Evolutionary conservation across 2,888 invertebrate genomes (phyloP).

Genomic region (Zaprionus obscuricornis): DNA sequence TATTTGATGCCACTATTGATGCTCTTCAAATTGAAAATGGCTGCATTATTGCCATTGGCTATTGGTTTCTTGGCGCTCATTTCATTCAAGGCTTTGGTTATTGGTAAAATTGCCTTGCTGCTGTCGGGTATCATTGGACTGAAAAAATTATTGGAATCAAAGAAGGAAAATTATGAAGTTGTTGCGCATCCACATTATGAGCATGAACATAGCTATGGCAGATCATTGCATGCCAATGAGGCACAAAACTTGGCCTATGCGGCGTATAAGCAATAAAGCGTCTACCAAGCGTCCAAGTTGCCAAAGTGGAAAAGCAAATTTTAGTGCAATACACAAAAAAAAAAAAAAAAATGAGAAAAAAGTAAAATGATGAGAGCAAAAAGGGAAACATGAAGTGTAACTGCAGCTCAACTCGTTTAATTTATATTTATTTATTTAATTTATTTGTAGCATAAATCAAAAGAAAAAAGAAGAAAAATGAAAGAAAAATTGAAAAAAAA

Average conservation of each 20-base stretch:
- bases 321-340: conserved; percentile 75
- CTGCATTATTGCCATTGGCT: conserved; percentile 90
- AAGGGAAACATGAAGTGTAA: conserved; percentile 2
- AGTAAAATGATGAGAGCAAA: neutral
- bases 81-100: conserved; percentile 92
- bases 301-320: conserved; percentile 35
- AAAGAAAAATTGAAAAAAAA: no score
- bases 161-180: conserved; percentile 91
- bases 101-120: conserved; percentile 92
- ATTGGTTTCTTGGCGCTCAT: conserved; percentile 90
- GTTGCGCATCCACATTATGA: conserved; percentile 88
- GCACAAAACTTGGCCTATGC: conserved; percentile 89
- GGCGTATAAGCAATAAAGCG: conserved; percentile 83
- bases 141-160: conserved; percentile 89
- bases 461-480: conserved; percentile 50
- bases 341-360: conserved; percentile 13
- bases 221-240: conserved; percentile 85
- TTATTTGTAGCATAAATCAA: conserved; percentile 72
- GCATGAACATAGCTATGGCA: conserved; percentile 86
- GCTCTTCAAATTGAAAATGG: conserved; percentile 91
- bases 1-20: conserved; percentile 89
- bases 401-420: conserved; percentile 51
- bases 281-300: conserved; percentile 31
- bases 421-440: conserved; percentile 77
- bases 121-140: conserved; percentile 89